Percentiles rank a stretch among this genome's conserved stretches.
Evolutionary conservation across 2,797 vertebrate genomes (phyloP).

Genomic region (Xiphophorus birchmanni): DNA sequence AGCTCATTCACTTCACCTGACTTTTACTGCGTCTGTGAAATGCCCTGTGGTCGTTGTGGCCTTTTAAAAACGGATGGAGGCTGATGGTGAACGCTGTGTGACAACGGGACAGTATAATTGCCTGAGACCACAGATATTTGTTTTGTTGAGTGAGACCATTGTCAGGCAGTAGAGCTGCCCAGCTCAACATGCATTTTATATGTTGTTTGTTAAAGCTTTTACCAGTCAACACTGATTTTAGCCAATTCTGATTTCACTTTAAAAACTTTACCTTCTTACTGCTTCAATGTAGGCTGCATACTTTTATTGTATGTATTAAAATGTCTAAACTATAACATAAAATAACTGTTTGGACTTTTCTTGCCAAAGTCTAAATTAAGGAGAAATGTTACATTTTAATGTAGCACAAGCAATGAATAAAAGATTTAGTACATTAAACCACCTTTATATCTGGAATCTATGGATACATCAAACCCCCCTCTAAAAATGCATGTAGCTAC

Average conservation of each 20-base stretch:
- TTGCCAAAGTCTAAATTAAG: background rate
- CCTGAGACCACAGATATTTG: background rate
- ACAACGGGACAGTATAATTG: background rate
- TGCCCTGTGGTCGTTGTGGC: background rate
- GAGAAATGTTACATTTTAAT: background rate
- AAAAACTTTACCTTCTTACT: background rate
- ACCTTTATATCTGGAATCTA: background rate
- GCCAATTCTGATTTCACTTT: background rate
- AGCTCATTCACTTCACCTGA: background rate
- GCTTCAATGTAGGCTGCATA: background rate
- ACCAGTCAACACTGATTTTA: background rate
- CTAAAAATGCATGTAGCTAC: background rate
- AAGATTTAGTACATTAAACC: background rate
- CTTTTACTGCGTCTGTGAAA: background rate
- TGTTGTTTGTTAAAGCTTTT: background rate
- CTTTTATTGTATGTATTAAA: background rate
- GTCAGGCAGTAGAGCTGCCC: background rate
- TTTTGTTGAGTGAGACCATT: background rate
- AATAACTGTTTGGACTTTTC: background rate
- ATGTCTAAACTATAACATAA: background rate
- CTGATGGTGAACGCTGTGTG: background rate
- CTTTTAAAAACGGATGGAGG: background rate
- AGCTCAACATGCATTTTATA: background rate
- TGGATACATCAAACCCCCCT: background rate
- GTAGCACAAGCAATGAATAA: background rate